Base-by-base conservation (phyloP, 2,113 vertebrate genomes). In the Chionodraco myersi region DNA sequence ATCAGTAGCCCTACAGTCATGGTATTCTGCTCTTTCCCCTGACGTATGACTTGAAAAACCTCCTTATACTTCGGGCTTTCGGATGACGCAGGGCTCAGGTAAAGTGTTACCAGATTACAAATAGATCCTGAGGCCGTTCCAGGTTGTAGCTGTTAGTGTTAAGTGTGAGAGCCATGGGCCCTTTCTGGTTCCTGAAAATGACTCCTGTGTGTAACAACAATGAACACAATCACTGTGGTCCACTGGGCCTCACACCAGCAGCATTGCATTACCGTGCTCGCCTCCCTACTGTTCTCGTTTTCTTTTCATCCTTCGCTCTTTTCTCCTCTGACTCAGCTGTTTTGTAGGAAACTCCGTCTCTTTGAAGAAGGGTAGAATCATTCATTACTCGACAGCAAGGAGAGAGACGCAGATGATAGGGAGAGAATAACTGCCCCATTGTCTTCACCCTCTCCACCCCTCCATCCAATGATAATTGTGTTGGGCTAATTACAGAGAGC, bases 361-460 rank as follows among this genome's bases (percentile, higher is more conserved):
- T 95, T 95, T 95, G 94, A 95, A 95, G 94, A 93, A 78, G 72
- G 91, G 87, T 91, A 92, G 89, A 92, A 95, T 95, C 95, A 95
- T 93, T 95, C 95, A 95, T 95, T 95, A 95, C 92, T 92, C 80
- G 79, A 90, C 89, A 93, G 86, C 89, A 78, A 84, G 78, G 87
- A 88, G 89, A 86, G 84, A 86, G 89, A 84, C 92, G 88, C 88
- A 92, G 93, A 92, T 93, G 92, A 94, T 83, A 94, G 91, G 90
- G 92, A 48, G 81, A 89, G 92, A 94, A 95, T 92, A 93, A 95
- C 91, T 79, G 84, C 74, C 56, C 93, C 92, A 95, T 95, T 95
- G 94, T 95, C 68, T 93, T 87, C 88, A 69, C 73, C 75, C 62
- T 23, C 34, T 85, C 82, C 9, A 36, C 34, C 77, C 70, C 79